Percentiles rank a stretch among this genome's conserved stretches.
Evolutionary conservation across 2,113 vertebrate genomes (phyloP).

Genomic region (Felis catus): F.catus_Fca126_mat1.0 CM031413.1:4136001-4136500

Average conservation of each 20-base stretch:
- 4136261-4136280: neutral
- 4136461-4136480: too few species aligned
- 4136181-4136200: constrained; percentile 96
- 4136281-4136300: neutral
- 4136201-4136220: constrained; percentile 76
- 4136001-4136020: neutral
- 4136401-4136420: too few species aligned
- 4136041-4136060: neutral
- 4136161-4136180: constrained; percentile 91
- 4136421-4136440: too few species aligned
- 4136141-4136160: constrained; percentile 84
- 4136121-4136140: constrained; percentile 89
- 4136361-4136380: too few species aligned
- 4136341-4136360: neutral
- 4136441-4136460: too few species aligned
- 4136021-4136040: neutral
- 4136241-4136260: neutral
- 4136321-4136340: neutral
- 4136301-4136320: neutral
- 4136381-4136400: too few species aligned
- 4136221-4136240: neutral
- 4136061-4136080: neutral
- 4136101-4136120: constrained; percentile 87
- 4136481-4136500: too few species aligned
- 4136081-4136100: rapidly evolving